Evolutionary conservation across 2,888 invertebrate genomes (phyloP), one percentile per base, ranked within the genome.

Genomic region (Hecatera dysodea): DNA sequence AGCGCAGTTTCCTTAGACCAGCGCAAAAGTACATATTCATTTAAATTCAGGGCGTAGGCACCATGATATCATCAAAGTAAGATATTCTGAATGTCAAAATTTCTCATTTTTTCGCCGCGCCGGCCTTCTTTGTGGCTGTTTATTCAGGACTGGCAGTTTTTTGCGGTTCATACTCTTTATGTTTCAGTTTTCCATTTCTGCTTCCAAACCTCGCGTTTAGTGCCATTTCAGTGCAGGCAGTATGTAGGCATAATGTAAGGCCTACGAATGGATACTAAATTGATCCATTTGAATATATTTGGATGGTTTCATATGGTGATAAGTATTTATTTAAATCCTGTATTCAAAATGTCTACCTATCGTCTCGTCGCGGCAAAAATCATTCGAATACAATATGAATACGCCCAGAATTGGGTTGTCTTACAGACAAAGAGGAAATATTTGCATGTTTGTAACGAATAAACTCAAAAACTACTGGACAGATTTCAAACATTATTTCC

Each of bases 81-180:
- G 82, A 73, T 68, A 78, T 70, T 68, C 68, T 65, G 64, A 68
- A 73, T 57, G 68, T 64, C 71, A 84, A 68, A 69, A 81, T 78
- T 67, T 48, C 59, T 53, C 65, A 71, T 72, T 73, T 77, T 81
- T 59, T 56, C 48, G 55, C 46, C 44, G 50, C 27, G 33, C 46
- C 29, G 29, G 63, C 39, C 33, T 55, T 59, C 70, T 70, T 80
- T 80, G 83, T 63, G 52, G 19, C 55, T 73, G 81, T 81, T 81
- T 81, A 81, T 84, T 84, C 68, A 84, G 78, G 78, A 73, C 78
- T 56, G 55, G 5, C 66, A 73, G 68, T 73, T 81, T n/a, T 76
- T 68, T 60, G 72, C 24, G 64, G 53, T 61, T 55, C 69, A 80
- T 63, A 80, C 33, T 80, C 72, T 70, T 75, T 64, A 66, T 66